These are phyloP conservation scores for Tachystola acroxantha DNA, from an alignment of 2,888 invertebrate genomes.

Conservation along the genomic window DNA sequence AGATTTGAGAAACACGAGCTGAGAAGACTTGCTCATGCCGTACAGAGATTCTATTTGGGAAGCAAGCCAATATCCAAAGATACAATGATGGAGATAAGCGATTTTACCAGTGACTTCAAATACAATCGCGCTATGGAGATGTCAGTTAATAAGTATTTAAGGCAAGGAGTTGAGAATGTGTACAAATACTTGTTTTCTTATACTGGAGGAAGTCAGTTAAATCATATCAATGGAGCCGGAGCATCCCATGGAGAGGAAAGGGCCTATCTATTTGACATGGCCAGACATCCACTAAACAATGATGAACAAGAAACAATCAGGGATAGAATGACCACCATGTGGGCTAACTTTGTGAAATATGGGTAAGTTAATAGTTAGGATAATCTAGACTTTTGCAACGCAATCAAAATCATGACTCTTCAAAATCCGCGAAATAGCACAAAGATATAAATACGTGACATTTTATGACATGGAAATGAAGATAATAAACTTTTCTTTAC, in stretches of 20 bases:
- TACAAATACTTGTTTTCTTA: constrained; percentile 5
- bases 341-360: constrained; percentile 46
- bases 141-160: constrained; percentile 1
- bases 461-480: no score
- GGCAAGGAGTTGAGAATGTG: background rate
- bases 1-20: constrained; percentile 2
- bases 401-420: no score
- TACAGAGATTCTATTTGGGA: background rate
- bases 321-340: constrained; percentile 34
- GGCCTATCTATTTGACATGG: background rate
- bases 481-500: constrained; percentile 18
- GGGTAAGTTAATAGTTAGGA: no score
- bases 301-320: constrained; percentile 34
- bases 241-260: background rate
- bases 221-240: background rate
- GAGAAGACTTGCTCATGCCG: background rate
- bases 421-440: no score
- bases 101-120: background rate
- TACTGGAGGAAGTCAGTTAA: background rate
- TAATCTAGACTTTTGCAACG: no score
- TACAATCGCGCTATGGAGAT: background rate
- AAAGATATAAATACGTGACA: no score
- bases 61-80: constrained; percentile 1
- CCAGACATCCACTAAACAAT: background rate
- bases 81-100: background rate